Evolutionary conservation across 2,888 invertebrate species (phyloP), one percentile per base, ranked within the genome.

Genomic region (Ormyrus labotus): DNA sequence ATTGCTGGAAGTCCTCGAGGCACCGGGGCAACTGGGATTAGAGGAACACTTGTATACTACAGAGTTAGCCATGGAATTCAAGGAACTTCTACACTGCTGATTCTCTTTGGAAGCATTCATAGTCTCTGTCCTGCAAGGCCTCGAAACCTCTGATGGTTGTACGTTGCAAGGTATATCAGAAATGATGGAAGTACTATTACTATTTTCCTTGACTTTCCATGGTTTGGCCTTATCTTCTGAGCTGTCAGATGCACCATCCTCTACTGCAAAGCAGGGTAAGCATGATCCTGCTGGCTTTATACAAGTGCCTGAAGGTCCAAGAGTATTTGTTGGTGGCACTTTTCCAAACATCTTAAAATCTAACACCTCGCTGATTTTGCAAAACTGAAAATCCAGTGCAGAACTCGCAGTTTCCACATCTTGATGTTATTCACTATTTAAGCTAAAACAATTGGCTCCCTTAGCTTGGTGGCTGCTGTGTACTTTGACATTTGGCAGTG

Each of bases 311-410:
- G 80, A 63, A 45, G 88, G 88, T 53, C 88, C 89, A 51, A 89
- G 87, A 53, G 86, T 85, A 80, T 88, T 89, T 47, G 88, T 85
- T 58, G 87, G 83, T 65, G 89, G 87, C 80, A 89, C 86, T 82
- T 89, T 89, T 79, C 89, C 89, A 81, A 90, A 88, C 90, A 90
- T 84, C 70, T 72, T 80, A 81, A 79, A 0, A 11, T 34, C 48
- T 63, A 65, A 74, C 58, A 57, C 58, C 7, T 78, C 68, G 72
- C 72, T 67, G 65, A 74, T 80, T 34, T 78, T 34, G 47, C 63
- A 71, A 47, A 69, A 57, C 61, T 45, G 45, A 7, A 34, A 75
- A 58, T 53, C 53, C n/a, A 11, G 51, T 45, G 58, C 78, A 68
- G 76, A 13, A 51, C 55, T 50, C 53, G 64, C 64, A 63, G n/a